These are phyloP conservation scores for Epinotia bilunana DNA, from an alignment of 2,888 invertebrate genomes.

Conservation along the genomic window DNA sequence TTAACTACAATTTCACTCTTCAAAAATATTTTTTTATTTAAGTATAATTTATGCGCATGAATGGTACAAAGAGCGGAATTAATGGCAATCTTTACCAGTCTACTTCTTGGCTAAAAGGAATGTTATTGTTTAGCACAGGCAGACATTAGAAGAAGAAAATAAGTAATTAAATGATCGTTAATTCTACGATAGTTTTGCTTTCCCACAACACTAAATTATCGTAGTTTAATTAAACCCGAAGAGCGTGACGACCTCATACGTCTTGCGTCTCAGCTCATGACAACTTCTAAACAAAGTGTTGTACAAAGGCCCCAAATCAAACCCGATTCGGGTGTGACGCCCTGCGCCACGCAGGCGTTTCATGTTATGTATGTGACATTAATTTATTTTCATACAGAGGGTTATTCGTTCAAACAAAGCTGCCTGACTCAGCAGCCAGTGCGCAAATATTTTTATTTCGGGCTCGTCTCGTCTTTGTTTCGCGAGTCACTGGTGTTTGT, in stretches of 20 bases:
- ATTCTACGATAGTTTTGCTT: too few relatives aligned
- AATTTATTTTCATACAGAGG: slow-evolving; percentile 74
- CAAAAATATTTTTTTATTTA: too few relatives aligned
- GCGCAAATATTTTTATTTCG: slow-evolving; percentile 82
- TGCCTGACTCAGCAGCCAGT: slow-evolving; percentile 74
- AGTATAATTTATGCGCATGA: too few relatives aligned
- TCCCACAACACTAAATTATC: background rate
- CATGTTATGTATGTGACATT: slow-evolving; percentile 62
- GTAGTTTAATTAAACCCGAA: background rate
- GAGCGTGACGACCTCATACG: background rate
- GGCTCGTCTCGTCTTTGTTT: slow-evolving; percentile 76
- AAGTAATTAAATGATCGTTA: too few relatives aligned
- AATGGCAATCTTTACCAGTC: too few relatives aligned
- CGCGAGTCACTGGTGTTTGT: slow-evolving; percentile 76
- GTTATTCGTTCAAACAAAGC: slow-evolving; percentile 79
- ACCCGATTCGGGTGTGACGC: slow-evolving; percentile 36
- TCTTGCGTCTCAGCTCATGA: background rate
- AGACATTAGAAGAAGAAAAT: too few relatives aligned
- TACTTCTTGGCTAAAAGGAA: too few relatives aligned
- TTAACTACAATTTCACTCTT: too few relatives aligned
- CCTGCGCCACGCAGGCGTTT: slow-evolving; percentile 35
- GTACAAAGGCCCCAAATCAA: slow-evolving; percentile 36
- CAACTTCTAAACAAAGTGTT: slow-evolving; percentile 17
- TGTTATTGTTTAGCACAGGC: too few relatives aligned
- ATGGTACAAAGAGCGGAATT: too few relatives aligned